Evolutionary conservation across 2,888 invertebrate genomes (phyloP).

Genomic region (Apeira syringaria): DNA sequence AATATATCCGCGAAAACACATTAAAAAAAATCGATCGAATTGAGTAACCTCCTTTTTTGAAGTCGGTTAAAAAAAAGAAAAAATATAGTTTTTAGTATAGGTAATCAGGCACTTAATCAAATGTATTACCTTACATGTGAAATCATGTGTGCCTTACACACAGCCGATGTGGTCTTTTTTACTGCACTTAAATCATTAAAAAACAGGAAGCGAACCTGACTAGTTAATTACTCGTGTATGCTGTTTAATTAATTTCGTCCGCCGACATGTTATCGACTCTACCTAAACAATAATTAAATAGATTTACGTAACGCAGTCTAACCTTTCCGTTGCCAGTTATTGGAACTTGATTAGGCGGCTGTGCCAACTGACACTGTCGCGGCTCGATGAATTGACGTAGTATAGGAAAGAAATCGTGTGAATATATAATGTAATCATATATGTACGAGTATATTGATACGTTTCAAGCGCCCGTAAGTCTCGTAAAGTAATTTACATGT

Average conservation of each 20-base stretch:
- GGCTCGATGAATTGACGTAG: no score
- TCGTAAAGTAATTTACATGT: background rate
- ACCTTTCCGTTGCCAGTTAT: no score
- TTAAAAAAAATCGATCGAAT: no score
- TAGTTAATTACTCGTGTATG: constrained; percentile 43
- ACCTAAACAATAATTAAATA: constrained; percentile 4
- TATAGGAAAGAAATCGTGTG: constrained; percentile 52
- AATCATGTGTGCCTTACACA: constrained; percentile 22
- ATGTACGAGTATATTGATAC: no score
- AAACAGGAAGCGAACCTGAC: constrained; percentile 31
- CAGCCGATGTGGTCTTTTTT: constrained; percentile 17
- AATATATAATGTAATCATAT: no score
- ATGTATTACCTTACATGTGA: constrained; percentile 29
- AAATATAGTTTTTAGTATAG: constrained; percentile 23
- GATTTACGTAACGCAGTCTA: constrained; percentile 32
- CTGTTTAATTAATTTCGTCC: constrained; percentile 48
- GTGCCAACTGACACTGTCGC: no score
- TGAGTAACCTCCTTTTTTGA: no score
- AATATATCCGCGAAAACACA: no score
- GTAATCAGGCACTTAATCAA: constrained; percentile 17
- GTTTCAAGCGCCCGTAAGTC: no score
- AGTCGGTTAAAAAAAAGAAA: no score
- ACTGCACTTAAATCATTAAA: constrained; percentile 21
- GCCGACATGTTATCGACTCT: constrained; percentile 31
- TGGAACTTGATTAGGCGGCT: no score